Evolutionary conservation across 2,888 invertebrate genomes (phyloP).

Genomic region (Chelonus formosanus): DNA sequence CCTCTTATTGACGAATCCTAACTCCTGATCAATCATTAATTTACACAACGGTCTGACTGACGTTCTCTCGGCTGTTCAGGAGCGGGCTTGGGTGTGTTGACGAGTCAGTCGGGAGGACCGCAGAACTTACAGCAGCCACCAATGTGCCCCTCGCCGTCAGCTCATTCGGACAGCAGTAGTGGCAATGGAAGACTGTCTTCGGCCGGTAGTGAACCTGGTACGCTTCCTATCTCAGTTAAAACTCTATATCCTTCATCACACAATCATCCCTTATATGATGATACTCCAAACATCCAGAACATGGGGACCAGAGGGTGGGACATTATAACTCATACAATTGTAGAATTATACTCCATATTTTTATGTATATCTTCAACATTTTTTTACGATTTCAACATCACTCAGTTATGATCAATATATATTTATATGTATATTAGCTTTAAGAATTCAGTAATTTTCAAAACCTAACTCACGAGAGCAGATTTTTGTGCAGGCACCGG

Average conservation of each 20-base stretch:
- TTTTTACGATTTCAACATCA: no score
- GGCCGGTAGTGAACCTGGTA: constrained; percentile 77
- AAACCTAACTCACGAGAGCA: constrained; percentile 59
- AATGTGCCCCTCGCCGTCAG: constrained; percentile 83
- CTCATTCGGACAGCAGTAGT: constrained; percentile 87
- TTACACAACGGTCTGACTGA: constrained; percentile 31
- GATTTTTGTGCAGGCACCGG: constrained; percentile 71
- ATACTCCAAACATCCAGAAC: constrained; percentile 1
- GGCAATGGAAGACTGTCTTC: constrained; percentile 82
- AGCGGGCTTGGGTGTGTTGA: constrained; percentile 61
- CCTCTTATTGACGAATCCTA: constrained; percentile 10
- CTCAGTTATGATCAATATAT: not conserved
- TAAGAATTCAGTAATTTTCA: not conserved
- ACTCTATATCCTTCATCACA: constrained; percentile 7
- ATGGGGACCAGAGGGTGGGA: constrained; percentile 24
- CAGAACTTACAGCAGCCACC: constrained; percentile 69
- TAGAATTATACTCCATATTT: no score
- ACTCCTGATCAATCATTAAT: not conserved
- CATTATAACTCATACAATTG: not conserved
- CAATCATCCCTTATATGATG: constrained; percentile 11
- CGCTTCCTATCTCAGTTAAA: constrained; percentile 43
- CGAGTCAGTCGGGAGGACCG: constrained; percentile 62
- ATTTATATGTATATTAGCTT: not conserved
- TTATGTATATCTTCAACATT: constrained; percentile 15
- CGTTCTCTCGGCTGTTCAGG: constrained; percentile 47